Evolutionary conservation across 2,888 invertebrate genomes (phyloP), one percentile per base, ranked within the genome.

Genomic region (Lasioglossum vierecki): DNA sequence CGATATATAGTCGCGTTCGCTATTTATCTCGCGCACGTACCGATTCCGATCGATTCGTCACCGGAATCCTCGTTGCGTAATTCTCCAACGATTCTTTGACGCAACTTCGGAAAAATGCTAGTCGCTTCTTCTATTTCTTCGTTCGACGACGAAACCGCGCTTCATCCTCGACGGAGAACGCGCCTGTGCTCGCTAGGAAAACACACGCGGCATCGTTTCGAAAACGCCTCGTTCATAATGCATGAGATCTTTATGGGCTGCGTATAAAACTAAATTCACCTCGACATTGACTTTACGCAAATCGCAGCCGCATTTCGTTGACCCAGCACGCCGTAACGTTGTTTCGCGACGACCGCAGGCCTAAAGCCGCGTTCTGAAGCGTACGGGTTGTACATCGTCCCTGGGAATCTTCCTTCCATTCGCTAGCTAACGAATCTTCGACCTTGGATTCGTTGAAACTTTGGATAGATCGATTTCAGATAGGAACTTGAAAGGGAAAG

Each of bases 291-390:
- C 82, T 76, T 79, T 63, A 79, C 78, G 77, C 79, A 80, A 84
- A 89, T 88, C 81, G 78, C 75, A 46, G 72, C 60, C 82, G 86
- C 77, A 88, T 90, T 87, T 88, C 85, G 81, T 87, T 85, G 83
- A 89, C 84, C 86, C 70, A 53, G 83, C 57, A 76, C 68, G 49
- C 68, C 49, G 49, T 73, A 60, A 53, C 79, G 70, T 63, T 72
- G 46, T 57, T 57, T 63, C 63, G 30, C 8, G 46, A 57, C n/a
- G 63, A 26, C 15, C 22, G 2, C 11, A 30, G 6, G 18, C 30
- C 49, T 4, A 39, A 68, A 39, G 9, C 9, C 39, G 68, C 35
- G 68, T 68, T 68, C 39, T 22, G 18, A 68, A 11, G 35, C 68
- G 68, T 63, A 30, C 30, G 26, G 22, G 22, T 11, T 5, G n/a